A percentile compares a stretch with the other conserved stretches of the same genome.
phyloP scores from a whole-genome alignment of 2,888 invertebrate genomes.

The Nomada hirtipes region DNA sequence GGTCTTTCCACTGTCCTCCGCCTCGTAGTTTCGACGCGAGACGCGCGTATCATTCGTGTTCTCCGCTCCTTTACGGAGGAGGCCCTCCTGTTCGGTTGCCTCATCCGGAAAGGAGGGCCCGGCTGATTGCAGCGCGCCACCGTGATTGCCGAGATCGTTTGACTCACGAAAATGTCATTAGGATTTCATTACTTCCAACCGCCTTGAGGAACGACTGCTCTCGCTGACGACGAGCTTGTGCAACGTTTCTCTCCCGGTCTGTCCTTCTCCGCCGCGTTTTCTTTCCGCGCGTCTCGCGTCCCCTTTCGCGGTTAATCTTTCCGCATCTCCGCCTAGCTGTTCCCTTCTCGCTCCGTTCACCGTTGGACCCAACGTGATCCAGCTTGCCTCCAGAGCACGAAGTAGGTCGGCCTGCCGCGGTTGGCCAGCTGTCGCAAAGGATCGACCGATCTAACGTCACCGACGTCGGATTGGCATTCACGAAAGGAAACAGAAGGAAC shows the following conservation, averaged over 20 bases:
- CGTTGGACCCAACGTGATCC: slow-evolving; percentile 52
- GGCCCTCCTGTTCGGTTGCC: slow-evolving; percentile 72
- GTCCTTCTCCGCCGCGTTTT: slow-evolving; percentile 7
- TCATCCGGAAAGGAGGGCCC: slow-evolving; percentile 77
- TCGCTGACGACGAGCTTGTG: slow-evolving; percentile 66
- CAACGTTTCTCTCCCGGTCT: slow-evolving; percentile 62
- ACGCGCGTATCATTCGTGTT: slow-evolving; percentile 42
- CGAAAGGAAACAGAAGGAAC: slow-evolving; percentile 44
- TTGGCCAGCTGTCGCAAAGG: slow-evolving; percentile 71
- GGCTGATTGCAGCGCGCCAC: slow-evolving; percentile 75
- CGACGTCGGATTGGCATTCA: slow-evolving; percentile 67
- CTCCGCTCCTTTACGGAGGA: slow-evolving; percentile 63
- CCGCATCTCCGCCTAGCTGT: not conserved
- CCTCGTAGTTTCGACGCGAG: slow-evolving; percentile 38
- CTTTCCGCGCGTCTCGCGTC: slow-evolving; percentile 15
- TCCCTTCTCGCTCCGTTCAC: slow-evolving; percentile 14
- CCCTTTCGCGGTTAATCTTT: slow-evolving; percentile 17
- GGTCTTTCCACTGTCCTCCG: slow-evolving; percentile 47
- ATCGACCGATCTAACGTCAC: slow-evolving; percentile 69
- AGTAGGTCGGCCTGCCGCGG: slow-evolving; percentile 66
- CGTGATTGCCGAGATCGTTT: slow-evolving; percentile 79
- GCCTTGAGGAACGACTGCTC: slow-evolving; percentile 72
- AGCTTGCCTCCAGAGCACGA: slow-evolving; percentile 57
- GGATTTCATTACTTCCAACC: slow-evolving; percentile 79
- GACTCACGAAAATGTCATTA: slow-evolving; percentile 83